Percentiles rank a stretch among this genome's conserved stretches.
These are phyloP conservation scores for Lates japonicus DNA, from an alignment of 2,797 vertebrate species.

Conservation along the genomic window DNA sequence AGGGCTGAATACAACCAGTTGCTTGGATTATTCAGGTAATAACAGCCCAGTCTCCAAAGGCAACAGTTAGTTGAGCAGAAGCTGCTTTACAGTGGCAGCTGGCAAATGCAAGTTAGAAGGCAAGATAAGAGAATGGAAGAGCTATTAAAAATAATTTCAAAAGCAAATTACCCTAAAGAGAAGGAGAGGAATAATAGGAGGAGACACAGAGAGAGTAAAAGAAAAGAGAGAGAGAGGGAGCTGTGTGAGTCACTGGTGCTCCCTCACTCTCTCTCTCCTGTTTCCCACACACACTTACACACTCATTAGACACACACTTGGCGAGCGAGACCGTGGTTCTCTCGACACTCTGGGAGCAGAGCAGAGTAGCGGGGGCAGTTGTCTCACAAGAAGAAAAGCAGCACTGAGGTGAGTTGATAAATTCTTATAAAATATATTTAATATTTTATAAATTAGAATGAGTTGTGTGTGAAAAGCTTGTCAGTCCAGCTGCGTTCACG, in stretches of 20 bases:
- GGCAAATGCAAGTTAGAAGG: slow-evolving; percentile 14
- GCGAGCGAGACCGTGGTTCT: slow-evolving; percentile 48
- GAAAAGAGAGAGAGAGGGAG: slow-evolving; percentile 29
- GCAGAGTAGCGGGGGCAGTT: slow-evolving; percentile 32
- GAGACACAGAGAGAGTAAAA: slow-evolving; percentile 15
- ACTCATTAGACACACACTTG: slow-evolving; percentile 33
- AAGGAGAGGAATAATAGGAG: slow-evolving; percentile 44
- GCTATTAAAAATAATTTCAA: slow-evolving; percentile 60
- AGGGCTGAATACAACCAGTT: slow-evolving; percentile 44
- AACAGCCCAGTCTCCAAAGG: slow-evolving; percentile 13
- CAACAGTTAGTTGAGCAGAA: slow-evolving; percentile 18
- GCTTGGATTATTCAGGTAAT: slow-evolving; percentile 29
- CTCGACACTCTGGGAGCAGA: slow-evolving; percentile 47
- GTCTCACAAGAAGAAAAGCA: slow-evolving; percentile 43
- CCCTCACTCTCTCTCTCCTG: slow-evolving; percentile 19
- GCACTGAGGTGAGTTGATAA: slow-evolving; percentile 67
- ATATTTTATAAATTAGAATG: slow-evolving; percentile 2
- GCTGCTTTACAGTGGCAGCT: slow-evolving; percentile 41
- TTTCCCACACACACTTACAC: slow-evolving; percentile 40
- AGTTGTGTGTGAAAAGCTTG: background rate
- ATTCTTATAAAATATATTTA: slow-evolving; percentile 6
- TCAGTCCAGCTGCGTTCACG: background rate
- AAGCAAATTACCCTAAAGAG: slow-evolving; percentile 48
- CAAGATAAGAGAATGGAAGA: slow-evolving; percentile 39
- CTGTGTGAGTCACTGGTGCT: slow-evolving; percentile 31